These are phyloP conservation scores for Latrodectus hesperus DNA, from an alignment of 2,888 invertebrate species.

Conservation along the genomic window DNA sequence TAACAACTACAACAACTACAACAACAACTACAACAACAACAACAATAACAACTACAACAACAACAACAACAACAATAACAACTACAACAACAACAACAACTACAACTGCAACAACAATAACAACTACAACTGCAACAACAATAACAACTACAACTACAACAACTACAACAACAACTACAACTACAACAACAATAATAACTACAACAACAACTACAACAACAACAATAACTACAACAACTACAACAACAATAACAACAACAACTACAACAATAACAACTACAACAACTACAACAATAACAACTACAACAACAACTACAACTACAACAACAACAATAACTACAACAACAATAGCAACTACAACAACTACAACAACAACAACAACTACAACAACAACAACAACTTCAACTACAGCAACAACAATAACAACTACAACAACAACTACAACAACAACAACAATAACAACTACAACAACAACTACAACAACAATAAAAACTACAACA, in stretches of 20 bases:
- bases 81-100: constrained; percentile 3
- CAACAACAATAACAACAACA: neutral
- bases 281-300: neutral
- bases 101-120: neutral
- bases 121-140: neutral
- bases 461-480: too few relatives aligned
- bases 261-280: neutral
- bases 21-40: constrained; percentile 3
- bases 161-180: neutral
- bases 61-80: constrained; percentile 3
- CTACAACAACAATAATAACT: neutral
- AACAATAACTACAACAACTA: neutral
- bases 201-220: neutral
- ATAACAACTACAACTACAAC: neutral
- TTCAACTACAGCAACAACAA: too few relatives aligned
- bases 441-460: too few relatives aligned
- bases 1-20: neutral
- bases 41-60: constrained; percentile 1
- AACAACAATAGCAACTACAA: too few relatives aligned
- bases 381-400: too few relatives aligned
- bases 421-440: too few relatives aligned
- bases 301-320: too few relatives aligned
- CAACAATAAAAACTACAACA: too few relatives aligned
- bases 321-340: too few relatives aligned
- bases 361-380: too few relatives aligned